phyloP scores from a whole-genome alignment of 2,888 invertebrate species.

The Pogonocherus hispidulus region DNA sequence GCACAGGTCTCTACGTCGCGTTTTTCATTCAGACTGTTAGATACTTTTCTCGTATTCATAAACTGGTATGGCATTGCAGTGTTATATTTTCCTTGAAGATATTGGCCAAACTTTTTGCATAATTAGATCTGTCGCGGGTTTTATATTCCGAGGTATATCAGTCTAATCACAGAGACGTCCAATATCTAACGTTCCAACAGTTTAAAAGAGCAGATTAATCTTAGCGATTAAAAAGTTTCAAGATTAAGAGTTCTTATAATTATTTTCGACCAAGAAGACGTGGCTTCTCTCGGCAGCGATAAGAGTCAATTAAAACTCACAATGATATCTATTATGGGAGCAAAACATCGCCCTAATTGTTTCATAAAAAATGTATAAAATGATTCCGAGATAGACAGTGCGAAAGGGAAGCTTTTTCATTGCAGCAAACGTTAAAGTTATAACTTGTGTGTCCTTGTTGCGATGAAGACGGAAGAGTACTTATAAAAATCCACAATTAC shows the following conservation, averaged over 20 bases:
- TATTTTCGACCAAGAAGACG: slow-evolving; percentile 1
- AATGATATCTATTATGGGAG: slow-evolving; percentile 30
- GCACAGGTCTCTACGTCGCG: no score
- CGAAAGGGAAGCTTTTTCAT: not conserved
- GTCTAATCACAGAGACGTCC: no score
- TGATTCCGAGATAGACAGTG: not conserved
- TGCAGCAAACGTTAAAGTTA: slow-evolving; percentile 19
- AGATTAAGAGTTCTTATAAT: slow-evolving; percentile 23
- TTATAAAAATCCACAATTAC: slow-evolving; percentile 41
- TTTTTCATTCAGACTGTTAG: no score
- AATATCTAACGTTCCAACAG: no score
- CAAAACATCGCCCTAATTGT: slow-evolving; percentile 33
- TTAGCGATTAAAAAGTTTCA: slow-evolving; percentile 13
- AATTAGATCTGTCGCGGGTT: no score
- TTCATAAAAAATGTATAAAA: slow-evolving; percentile 31
- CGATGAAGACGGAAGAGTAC: slow-evolving; percentile 27
- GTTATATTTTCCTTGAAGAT: no score
- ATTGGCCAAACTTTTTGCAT: no score
- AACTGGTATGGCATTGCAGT: no score
- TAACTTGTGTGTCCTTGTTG: slow-evolving; percentile 12
- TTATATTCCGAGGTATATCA: no score
- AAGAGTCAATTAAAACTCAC: slow-evolving; percentile 30
- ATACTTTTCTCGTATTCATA: no score
- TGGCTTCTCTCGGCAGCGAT: not conserved
- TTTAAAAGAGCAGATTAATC: not conserved